phyloP scores from a whole-genome alignment of 2,797 vertebrate species.

The Momotus momota region DNA sequence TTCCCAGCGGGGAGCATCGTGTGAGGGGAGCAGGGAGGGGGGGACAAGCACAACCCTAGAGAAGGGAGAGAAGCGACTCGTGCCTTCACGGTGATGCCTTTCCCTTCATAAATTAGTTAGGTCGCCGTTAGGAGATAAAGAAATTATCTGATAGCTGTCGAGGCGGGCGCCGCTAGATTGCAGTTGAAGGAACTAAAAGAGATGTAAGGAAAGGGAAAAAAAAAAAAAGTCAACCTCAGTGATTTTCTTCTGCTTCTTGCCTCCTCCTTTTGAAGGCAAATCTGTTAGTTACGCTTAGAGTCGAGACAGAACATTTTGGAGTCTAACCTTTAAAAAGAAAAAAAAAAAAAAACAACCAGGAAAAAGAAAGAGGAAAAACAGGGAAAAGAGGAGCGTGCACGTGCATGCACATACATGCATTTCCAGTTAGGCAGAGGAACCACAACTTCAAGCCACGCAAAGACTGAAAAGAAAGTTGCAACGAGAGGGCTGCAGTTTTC shows the following conservation, averaged over 20 bases:
- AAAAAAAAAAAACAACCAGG: neutral
- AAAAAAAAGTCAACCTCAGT: neutral
- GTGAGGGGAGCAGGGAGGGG: neutral
- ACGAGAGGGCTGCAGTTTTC: neutral
- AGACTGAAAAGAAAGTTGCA: conserved; percentile 8
- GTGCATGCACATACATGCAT: neutral
- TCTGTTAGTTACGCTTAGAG: neutral
- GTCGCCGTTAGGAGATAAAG: conserved; percentile 41
- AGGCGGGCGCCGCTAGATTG: conserved; percentile 2
- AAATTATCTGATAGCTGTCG: conserved; percentile 40
- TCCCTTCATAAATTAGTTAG: conserved; percentile 68
- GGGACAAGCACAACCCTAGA: neutral
- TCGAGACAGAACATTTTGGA: conserved; percentile 5
- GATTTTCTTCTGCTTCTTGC: neutral
- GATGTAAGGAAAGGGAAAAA: neutral
- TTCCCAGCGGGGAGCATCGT: neutral
- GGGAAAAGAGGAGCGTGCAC: neutral
- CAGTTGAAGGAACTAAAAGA: conserved; percentile 27
- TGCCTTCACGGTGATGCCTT: conserved; percentile 27
- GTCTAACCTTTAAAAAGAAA: neutral
- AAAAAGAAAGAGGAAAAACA: neutral
- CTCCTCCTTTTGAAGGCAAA: conserved; percentile 19
- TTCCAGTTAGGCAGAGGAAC: neutral
- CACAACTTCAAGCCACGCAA: conserved; percentile 28
- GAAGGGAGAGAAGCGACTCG: neutral